Evolutionary conservation across 2,888 invertebrate genomes (phyloP).

Genomic region (Andrena bucephala): DNA sequence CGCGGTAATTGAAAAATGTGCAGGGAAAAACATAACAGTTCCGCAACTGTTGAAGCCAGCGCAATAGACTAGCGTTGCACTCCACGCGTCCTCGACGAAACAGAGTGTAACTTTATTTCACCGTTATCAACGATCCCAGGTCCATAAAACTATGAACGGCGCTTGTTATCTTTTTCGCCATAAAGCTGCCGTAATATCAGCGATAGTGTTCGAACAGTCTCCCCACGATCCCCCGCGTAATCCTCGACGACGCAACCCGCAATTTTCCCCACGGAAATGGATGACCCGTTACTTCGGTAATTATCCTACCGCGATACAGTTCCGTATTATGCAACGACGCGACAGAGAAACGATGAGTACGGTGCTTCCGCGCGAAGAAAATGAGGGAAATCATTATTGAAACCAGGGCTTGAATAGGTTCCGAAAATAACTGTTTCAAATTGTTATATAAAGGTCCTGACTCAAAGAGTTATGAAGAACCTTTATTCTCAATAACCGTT

Average conservation of each 20-base stretch:
- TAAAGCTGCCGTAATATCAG: slow-evolving; percentile 29
- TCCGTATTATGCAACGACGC: slow-evolving; percentile 24
- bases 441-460: too few species aligned
- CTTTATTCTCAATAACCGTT: too few species aligned
- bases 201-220: slow-evolving; percentile 35
- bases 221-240: background rate
- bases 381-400: slow-evolving; percentile 25
- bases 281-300: slow-evolving; percentile 52
- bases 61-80: background rate
- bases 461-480: too few species aligned
- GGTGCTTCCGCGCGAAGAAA: background rate
- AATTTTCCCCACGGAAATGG: slow-evolving; percentile 49
- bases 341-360: slow-evolving; percentile 30
- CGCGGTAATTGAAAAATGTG: background rate
- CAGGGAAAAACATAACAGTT: background rate
- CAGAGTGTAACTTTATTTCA: slow-evolving; percentile 9
- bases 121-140: slow-evolving; percentile 31
- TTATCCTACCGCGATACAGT: slow-evolving; percentile 38
- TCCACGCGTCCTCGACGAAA: background rate
- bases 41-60: background rate
- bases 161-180: slow-evolving; percentile 20
- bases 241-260: slow-evolving; percentile 11
- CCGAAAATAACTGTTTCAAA: too few species aligned
- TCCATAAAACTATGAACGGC: slow-evolving; percentile 32
- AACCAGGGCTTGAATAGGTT: background rate